phyloP scores from a whole-genome alignment of 2,888 invertebrate genomes.

The Tenthredo livida region DNA sequence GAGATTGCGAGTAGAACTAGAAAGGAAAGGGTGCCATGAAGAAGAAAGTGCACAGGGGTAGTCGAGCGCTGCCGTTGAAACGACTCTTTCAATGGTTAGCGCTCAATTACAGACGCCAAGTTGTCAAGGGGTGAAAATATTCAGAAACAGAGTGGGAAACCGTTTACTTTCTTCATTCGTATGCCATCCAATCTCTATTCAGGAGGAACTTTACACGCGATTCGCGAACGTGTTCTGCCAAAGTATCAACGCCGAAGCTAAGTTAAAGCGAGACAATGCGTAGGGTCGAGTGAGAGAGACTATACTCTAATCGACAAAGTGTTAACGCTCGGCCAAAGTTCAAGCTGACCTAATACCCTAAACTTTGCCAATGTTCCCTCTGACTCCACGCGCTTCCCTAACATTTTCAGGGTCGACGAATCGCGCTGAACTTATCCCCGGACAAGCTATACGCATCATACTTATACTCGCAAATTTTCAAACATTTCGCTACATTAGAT shows the following conservation, averaged over 20 bases:
- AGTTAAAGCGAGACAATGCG: slow-evolving; percentile 7
- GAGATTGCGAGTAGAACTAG: slow-evolving; percentile 40
- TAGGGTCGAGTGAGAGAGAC: not conserved
- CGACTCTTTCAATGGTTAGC: slow-evolving; percentile 51
- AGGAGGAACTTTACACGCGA: slow-evolving; percentile 37
- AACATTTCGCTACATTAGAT: not conserved
- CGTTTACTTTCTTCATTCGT: slow-evolving; percentile 40
- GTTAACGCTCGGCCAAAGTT: slow-evolving; percentile 43
- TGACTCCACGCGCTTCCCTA: not conserved
- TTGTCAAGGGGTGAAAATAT: slow-evolving; percentile 49
- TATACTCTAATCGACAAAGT: slow-evolving; percentile 45
- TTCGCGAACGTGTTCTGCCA: slow-evolving; percentile 14
- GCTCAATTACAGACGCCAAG: slow-evolving; percentile 51
- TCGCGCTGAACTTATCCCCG: not conserved
- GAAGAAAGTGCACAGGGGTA: slow-evolving; percentile 16
- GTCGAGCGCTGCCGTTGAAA: slow-evolving; percentile 20
- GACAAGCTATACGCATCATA: slow-evolving; percentile 1
- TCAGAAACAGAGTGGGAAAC: slow-evolving; percentile 28
- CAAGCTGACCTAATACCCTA: slow-evolving; percentile 34
- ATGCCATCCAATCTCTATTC: slow-evolving; percentile 53
- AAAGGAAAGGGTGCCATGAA: slow-evolving; percentile 37
- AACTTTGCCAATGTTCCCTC: slow-evolving; percentile 44
- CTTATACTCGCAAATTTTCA: not conserved
- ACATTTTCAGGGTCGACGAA: slow-evolving; percentile 40
- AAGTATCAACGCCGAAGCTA: slow-evolving; percentile 9